Base-by-base conservation (phyloP, 2,888 invertebrate species). In the Ceramica pisi region DNA sequence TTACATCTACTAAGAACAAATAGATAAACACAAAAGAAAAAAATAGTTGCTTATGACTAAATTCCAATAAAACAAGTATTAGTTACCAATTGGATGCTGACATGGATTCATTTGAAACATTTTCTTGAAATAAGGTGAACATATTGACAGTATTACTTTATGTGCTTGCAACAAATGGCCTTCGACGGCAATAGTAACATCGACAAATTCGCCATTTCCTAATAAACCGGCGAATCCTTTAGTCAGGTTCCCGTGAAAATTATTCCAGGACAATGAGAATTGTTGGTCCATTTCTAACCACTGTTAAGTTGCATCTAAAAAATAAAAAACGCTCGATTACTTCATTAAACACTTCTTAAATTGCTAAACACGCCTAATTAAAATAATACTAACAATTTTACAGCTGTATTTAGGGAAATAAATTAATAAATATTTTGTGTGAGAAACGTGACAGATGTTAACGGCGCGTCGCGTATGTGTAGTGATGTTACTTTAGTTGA, bases 221-320 rank as follows among this genome's bases (percentile, higher is more conserved):
- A 97, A 91, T 88, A 97, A 93, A 88, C 96, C 96, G 91, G 97
- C 96, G 87, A 97, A 97, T 73, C 97, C 97, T 89, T 96, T 96
- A 85, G 97, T 96, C 87, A 97, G 95, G 90, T 97, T 97, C 80
- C 97, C 97, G 93, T 97, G 97, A 96, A 97, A 97, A 94, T 97
- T 97, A 91, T 97, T 97, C 97, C 97, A 97, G 91, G 97, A 97
- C 92, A 97, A 95, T 91, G 97, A 97, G 91, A 97, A 97, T 92
- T 97, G 97, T 93, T 97, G 97, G 91, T 96, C 96, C 96, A 96
- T 96, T 91, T 94, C 91, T 94, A 96, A 94, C 86, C 89, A 88
- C 88, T 89, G 86, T 86, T 86, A 77, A 71, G 85, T 88, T 83
- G 88, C 93, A 92, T 93, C 90, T 93, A 87, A 60, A 90, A 89